Conservation (phyloP, 2,797 vertebrate genomes). For the Gadopsis bispinosus region DNA sequence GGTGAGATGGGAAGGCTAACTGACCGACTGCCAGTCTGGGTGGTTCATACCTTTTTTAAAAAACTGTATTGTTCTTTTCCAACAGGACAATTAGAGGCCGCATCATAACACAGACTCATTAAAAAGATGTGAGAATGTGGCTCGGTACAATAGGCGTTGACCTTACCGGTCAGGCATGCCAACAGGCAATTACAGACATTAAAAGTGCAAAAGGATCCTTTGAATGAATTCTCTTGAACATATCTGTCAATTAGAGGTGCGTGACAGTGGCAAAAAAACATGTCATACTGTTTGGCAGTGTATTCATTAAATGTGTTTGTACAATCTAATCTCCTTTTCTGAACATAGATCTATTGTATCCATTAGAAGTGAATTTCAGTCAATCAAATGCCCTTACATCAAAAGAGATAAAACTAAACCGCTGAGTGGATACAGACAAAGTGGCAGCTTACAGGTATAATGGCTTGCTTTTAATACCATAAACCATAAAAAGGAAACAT, state of each 20-base stretch:
- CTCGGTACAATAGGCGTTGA: constrained; percentile 56
- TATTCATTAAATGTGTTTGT: constrained; percentile 41
- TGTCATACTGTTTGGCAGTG: constrained; percentile 31
- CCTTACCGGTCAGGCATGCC: constrained; percentile 55
- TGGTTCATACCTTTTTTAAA: constrained; percentile 35
- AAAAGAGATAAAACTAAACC: constrained; percentile 50
- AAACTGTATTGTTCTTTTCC: constrained; percentile 62
- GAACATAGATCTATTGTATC: constrained; percentile 30
- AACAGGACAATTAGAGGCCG: constrained; percentile 57
- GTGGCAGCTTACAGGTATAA: constrained; percentile 55
- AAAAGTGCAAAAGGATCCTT: constrained; percentile 43
- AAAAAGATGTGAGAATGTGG: constrained; percentile 61
- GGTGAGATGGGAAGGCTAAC: constrained; percentile 51
- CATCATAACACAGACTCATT: constrained; percentile 68
- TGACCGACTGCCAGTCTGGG: constrained; percentile 22
- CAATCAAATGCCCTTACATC: constrained; percentile 27
- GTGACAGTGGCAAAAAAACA: constrained; percentile 16
- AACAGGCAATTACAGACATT: constrained; percentile 65
- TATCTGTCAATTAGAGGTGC: constrained; percentile 45
- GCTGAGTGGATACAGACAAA: constrained; percentile 44
- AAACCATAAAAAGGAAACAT: constrained; percentile 62
- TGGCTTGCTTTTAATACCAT: constrained; percentile 57
- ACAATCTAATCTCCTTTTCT: constrained; percentile 26
- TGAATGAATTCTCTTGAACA: constrained; percentile 38
- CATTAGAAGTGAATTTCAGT: constrained; percentile 29